Evolutionary conservation across 1,140 invertebrate species (phyloP), one percentile per base, ranked within the genome.

Genomic region (Diorhabda sublineata): DNA sequence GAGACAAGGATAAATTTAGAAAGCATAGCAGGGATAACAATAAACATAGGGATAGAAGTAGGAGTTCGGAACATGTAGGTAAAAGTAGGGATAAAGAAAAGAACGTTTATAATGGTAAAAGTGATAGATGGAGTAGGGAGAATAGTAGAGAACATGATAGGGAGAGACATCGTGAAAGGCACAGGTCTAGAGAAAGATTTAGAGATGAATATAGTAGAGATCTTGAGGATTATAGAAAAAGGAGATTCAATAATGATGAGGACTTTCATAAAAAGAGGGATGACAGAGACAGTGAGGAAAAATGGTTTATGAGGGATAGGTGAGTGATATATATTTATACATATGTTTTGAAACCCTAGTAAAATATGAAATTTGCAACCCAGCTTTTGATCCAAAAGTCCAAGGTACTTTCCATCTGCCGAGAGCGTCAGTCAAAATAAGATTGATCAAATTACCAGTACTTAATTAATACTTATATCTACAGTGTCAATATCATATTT

Each of bases 81-180:
- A 45, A 47, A 45, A 69, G 64, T 52, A 77, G 71, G 79, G 45
- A 61, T 26, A 64, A 52, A 64, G 78, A 69, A 60, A 63, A 67
- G 66, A 64, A 60, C 58, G 43, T 9, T 47, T 63, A 63, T 11
- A 45, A 45, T 26, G 52, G 64, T n/a, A 64, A 41, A 9, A 9
- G 41, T 44, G 43, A 64, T 3, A 45, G 45, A n/a, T 45, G 58
- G 61, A 75, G 62, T 45, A n/a, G 11, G 5, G 62, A 69, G 43
- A 74, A 72, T 61, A 65, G 63, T 72, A 82, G 71, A 70, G 81
- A 70, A 75, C 78, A 69, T 70, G 81, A 70, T 78, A 69, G 81
- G 77, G 5, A 78, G 79, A 73, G 78, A 68, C 26, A 80, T 78
- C 41, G 82, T 81, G 44, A 80, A 78, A 66, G 70, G 81, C 71